phyloP scores from a whole-genome alignment of 2,113 vertebrate genomes.

The Leuciscus idus region DNA sequence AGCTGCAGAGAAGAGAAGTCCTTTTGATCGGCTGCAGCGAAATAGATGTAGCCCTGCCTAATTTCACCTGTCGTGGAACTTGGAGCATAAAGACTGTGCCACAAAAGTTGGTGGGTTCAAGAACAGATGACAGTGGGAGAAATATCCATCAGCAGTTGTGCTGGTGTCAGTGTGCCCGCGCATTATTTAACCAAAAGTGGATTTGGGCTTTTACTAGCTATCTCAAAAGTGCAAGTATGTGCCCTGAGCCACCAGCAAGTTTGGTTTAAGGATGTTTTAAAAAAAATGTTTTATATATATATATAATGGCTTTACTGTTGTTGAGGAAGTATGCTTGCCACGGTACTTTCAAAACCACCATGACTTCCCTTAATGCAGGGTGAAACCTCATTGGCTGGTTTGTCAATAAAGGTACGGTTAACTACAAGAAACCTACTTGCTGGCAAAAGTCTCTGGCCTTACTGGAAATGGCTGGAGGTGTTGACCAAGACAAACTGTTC shows the following conservation, averaged over 20 bases:
- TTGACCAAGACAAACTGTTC: slow-evolving; percentile 31
- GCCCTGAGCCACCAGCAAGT: not conserved
- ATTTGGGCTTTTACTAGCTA: not conserved
- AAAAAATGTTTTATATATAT: not conserved
- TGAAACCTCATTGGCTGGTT: slow-evolving; percentile 6
- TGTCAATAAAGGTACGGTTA: slow-evolving; percentile 3
- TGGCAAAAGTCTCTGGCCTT: slow-evolving; percentile 31
- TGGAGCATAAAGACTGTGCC: slow-evolving; percentile 17
- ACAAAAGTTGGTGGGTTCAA: slow-evolving; percentile 22
- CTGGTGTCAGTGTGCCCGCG: not conserved
- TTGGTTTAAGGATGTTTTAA: slow-evolving; percentile 3
- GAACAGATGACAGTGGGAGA: not conserved
- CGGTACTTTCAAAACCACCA: slow-evolving; percentile 45
- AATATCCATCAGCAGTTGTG: slow-evolving; percentile 20
- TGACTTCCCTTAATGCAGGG: slow-evolving; percentile 40
- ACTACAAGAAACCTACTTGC: not conserved
- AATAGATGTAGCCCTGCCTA: slow-evolving; percentile 11
- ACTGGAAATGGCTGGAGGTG: slow-evolving; percentile 42
- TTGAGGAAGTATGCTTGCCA: slow-evolving; percentile 43
- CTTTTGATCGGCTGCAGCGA: slow-evolving; percentile 53
- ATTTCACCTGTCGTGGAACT: slow-evolving; percentile 54
- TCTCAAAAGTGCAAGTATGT: slow-evolving; percentile 18
- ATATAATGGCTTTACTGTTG: slow-evolving; percentile 38
- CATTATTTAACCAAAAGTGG: slow-evolving; percentile 8
- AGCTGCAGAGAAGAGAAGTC: slow-evolving; percentile 60